Base-by-base conservation (phyloP, 1,140 invertebrate genomes). In the Formica exsecta region DNA sequence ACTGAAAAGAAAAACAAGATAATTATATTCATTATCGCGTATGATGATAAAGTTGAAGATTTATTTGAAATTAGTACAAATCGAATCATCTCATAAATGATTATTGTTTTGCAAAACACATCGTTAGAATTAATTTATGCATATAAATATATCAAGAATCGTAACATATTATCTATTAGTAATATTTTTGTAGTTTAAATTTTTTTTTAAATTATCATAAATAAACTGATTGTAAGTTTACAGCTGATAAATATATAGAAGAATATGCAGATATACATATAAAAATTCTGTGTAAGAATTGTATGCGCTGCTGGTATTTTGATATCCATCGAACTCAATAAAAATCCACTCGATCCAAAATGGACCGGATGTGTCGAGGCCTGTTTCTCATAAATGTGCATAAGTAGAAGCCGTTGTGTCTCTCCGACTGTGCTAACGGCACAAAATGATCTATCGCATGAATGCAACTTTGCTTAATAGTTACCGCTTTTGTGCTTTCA, bases 331-430 rank as follows among this genome's bases (percentile, higher is more conserved):
- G 4, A 54, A 22, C 22, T 88, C 81, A 88, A 91, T 88, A 74
- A 86, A 87, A 91, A 87, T 84, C 71, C 83, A 70, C 13, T 70
- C 44, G 70, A 68, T 83, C 29, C 44, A 91, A 92, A 86, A 92
- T 92, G 91, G 91, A 86, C 62, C 44, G 13, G 13, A 44, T 11
- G 13, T 87, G 64, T 44, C 64, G 76, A 92, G 89, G 89, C 86
- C 89, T 92, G 91, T 92, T 92, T 91, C 83, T 77, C 76, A 59
- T 51, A 90, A 81, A 41, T 7, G 36, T 36, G 16, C 51, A 5
- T n/a, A 65, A 80, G 9, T 38, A 51, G n/a, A 19, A 48, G 38
- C 16, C 22, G 22, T 22, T 22, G 22, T 22, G 22, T 22, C 19
- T 22, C 32, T 8, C 11, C 19, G 6, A 8, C 13, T 13, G 48